phyloP scores from a whole-genome alignment of 2,113 vertebrate genomes.

The Cyphotilapia sp. region DNA sequence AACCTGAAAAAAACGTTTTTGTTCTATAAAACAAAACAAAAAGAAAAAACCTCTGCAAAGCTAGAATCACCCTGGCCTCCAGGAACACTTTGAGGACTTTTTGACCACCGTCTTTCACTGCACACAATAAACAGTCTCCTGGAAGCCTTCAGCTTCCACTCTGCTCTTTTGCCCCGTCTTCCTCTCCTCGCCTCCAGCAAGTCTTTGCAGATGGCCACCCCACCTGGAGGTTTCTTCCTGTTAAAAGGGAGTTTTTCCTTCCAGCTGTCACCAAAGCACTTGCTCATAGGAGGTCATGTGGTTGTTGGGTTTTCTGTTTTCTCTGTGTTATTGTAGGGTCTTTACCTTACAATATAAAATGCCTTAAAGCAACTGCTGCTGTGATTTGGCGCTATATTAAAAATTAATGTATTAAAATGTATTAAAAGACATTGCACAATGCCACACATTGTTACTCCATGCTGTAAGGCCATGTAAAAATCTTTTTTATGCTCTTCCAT shows the following conservation, averaged over 20 bases:
- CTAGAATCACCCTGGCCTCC: background rate
- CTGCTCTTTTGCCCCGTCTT: background rate
- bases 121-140: too few species aligned
- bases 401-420: accelerated
- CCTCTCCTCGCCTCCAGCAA: background rate
- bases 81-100: background rate
- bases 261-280: accelerated
- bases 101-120: too few species aligned
- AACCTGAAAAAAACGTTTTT: background rate
- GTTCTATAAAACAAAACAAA: accelerated
- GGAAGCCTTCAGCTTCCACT: background rate
- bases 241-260: background rate
- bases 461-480: background rate
- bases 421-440: background rate
- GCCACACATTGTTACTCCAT: accelerated
- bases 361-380: background rate
- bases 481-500: background rate
- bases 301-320: background rate
- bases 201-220: background rate
- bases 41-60: background rate
- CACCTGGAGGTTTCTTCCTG: background rate
- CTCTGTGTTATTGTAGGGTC: background rate
- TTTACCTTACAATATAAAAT: background rate
- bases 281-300: background rate
- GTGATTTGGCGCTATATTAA: background rate